Percentiles rank a stretch among this genome's conserved stretches.
Conservation (phyloP, 2,113 vertebrate genomes). For the Castor canadensis region DNA sequence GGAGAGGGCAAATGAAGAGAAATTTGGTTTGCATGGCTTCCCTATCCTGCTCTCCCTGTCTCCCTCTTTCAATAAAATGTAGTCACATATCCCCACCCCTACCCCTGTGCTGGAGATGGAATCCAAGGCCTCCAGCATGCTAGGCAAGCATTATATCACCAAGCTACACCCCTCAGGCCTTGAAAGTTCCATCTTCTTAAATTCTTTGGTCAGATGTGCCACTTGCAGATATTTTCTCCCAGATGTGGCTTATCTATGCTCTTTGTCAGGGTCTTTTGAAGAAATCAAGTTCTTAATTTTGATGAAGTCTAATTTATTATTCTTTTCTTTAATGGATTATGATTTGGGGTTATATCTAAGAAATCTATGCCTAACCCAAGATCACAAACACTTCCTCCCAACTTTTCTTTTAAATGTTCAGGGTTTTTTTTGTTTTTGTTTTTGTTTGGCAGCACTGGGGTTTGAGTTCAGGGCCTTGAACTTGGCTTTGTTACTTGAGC, state of each 20-base stretch:
- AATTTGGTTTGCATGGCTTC: not conserved
- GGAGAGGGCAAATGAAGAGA: not conserved
- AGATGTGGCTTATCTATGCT: not conserved
- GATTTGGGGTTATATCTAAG: no score
- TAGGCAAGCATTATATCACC: no score
- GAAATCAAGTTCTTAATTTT: not conserved
- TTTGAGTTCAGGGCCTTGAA: no score
- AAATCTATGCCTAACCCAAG: no score
- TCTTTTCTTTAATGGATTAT: no score
- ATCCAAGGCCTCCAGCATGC: no score
- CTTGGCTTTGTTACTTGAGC: no score
- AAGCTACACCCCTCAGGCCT: no score
- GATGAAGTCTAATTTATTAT: no score
- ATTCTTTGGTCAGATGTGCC: not conserved
- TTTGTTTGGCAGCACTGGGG: no score
- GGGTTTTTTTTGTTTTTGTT: no score
- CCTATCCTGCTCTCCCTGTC: not conserved
- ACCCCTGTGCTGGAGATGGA: no score
- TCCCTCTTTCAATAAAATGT: not conserved
- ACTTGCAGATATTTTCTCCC: constrained; percentile 22
- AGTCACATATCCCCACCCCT: not conserved
- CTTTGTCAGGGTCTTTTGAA: not conserved
- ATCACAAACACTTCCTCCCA: not conserved
- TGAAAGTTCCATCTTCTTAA: not conserved
- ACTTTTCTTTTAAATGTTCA: not conserved